Conservation (phyloP, 1,140 invertebrate species). For the Listronotus bonariensis region DNA sequence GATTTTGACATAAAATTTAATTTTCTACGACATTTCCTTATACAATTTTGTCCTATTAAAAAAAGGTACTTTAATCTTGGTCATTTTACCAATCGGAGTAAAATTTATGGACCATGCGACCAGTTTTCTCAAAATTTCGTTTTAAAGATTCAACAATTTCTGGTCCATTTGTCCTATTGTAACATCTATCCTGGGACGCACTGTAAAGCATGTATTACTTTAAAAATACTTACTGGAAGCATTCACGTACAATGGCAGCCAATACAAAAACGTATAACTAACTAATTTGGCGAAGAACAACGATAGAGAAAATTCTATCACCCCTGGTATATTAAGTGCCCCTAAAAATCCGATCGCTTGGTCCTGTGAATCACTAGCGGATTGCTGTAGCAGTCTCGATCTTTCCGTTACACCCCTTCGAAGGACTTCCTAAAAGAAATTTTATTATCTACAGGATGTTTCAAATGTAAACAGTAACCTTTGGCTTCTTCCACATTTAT, state of each 20-base stretch:
- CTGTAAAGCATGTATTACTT: neutral
- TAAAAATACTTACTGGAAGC: conserved; percentile 71
- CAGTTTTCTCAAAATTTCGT: neutral
- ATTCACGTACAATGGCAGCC: conserved; percentile 91
- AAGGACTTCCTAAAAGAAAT: conserved; percentile 57
- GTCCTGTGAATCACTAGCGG: conserved; percentile 41
- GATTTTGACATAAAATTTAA: too few species aligned
- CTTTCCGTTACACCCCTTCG: conserved; percentile 56
- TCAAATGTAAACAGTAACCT: too few species aligned
- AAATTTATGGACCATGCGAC: too few species aligned
- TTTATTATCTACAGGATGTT: too few species aligned
- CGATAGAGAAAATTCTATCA: conserved; percentile 91
- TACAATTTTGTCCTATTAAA: too few species aligned
- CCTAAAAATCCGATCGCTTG: conserved; percentile 77
- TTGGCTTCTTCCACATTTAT: too few species aligned
- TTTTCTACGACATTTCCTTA: too few species aligned
- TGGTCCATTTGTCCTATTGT: too few species aligned
- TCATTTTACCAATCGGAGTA: too few species aligned
- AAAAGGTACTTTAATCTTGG: too few species aligned
- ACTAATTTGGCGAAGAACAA: conserved; percentile 98
- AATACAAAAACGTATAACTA: conserved; percentile 96
- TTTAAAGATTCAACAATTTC: neutral
- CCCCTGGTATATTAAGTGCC: conserved; percentile 87
- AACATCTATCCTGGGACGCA: too few species aligned
- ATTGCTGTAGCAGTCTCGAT: conserved; percentile 53